These are phyloP conservation scores for Archivesica marissinica DNA, from an alignment of 1,140 invertebrate species.

Conservation along the genomic window DNA sequence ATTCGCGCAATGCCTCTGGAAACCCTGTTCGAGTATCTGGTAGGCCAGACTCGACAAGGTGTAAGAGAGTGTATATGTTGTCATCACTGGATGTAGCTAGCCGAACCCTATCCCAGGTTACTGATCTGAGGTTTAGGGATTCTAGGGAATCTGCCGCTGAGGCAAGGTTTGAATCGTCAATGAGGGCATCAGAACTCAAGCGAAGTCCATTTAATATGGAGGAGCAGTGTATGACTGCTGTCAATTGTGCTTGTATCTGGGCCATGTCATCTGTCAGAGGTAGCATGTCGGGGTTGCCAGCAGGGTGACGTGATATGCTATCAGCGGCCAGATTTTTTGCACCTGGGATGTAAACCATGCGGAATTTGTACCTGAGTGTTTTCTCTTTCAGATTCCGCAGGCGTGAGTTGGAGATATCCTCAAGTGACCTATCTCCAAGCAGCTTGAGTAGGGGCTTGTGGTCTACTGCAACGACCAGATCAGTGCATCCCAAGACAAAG, in stretches of 20 bases:
- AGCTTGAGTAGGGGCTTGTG: slow-evolving; percentile 70
- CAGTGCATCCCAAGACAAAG: slow-evolving; percentile 65
- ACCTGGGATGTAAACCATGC: slow-evolving; percentile 56
- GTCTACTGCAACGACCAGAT: slow-evolving; percentile 67
- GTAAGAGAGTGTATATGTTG: slow-evolving; percentile 37
- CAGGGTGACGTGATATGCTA: slow-evolving; percentile 50
- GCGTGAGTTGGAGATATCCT: slow-evolving; percentile 62
- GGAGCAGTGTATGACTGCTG: no score
- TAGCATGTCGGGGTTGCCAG: slow-evolving; percentile 43
- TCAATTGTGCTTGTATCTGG: no score
- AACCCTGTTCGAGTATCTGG: slow-evolving; percentile 46
- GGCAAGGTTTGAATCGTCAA: slow-evolving; percentile 7
- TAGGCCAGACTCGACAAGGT: slow-evolving; percentile 59
- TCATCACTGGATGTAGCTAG: slow-evolving; percentile 63
- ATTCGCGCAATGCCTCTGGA: slow-evolving; percentile 58
- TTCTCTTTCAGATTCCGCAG: slow-evolving; percentile 64
- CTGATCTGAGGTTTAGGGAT: slow-evolving; percentile 4
- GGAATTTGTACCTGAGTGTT: slow-evolving; percentile 66
- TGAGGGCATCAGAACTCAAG: background rate
- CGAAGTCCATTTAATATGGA: no score
- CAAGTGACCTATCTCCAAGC: slow-evolving; percentile 60
- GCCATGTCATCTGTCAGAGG: slow-evolving; percentile 34
- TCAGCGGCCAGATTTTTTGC: slow-evolving; percentile 50
- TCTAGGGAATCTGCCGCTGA: background rate
- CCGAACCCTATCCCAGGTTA: slow-evolving; percentile 33